Conservation (phyloP, 2,113 vertebrate species). For the Tursiops truncatus region DNA sequence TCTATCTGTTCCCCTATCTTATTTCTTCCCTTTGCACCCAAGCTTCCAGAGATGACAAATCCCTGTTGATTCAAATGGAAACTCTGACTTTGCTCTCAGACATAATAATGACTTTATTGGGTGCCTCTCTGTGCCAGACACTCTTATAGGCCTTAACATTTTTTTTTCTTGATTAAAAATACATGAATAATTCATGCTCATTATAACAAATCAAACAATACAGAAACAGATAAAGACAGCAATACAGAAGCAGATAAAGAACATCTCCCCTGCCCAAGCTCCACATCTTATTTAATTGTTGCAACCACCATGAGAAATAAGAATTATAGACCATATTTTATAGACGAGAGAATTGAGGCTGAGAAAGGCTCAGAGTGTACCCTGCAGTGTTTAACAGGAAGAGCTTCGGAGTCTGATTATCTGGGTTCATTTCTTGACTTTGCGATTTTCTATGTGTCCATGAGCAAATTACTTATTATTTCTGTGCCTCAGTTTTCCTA, state of each 20-base stretch:
- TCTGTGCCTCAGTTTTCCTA: not conserved
- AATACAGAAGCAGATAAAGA: not conserved
- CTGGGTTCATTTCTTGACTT: not conserved
- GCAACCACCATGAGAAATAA: not conserved
- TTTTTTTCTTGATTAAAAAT: constrained; percentile 39
- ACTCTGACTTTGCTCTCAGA: constrained; percentile 26
- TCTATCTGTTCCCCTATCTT: not conserved
- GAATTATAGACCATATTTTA: not conserved
- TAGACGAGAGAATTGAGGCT: not conserved
- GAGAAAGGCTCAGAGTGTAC: not conserved
- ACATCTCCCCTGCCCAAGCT: not conserved
- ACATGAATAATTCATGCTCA: not conserved
- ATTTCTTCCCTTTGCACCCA: not conserved
- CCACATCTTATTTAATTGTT: not conserved
- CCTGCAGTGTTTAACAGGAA: not conserved
- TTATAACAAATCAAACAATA: constrained; percentile 21
- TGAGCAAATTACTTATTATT: not conserved
- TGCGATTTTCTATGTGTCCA: not conserved
- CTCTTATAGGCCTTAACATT: not conserved
- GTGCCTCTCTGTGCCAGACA: not conserved
- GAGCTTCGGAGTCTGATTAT: not conserved
- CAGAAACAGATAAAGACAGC: not conserved
- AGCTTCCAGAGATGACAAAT: not conserved
- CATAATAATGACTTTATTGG: not conserved
- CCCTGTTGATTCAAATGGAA: constrained; percentile 12